These are phyloP conservation scores for Tokudaia tokunoshimensis DNA, from an alignment of 2,797 vertebrate genomes.

Conservation along the genomic window DNA sequence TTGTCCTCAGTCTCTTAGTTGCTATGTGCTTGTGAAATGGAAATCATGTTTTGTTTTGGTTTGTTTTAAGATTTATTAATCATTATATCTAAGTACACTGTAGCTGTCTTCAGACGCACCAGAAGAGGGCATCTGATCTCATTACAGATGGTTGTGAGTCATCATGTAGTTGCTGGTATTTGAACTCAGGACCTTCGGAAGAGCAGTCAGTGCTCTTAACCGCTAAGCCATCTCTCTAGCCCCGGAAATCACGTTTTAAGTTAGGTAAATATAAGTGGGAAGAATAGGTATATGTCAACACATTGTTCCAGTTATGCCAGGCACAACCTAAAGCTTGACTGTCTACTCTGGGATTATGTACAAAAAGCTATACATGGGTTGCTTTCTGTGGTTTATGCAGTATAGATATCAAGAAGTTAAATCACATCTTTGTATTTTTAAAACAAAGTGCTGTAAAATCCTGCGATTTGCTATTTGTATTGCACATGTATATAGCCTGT, in stretches of 20 bases:
- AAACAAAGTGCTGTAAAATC: constrained; percentile 40
- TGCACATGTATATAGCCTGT: background rate
- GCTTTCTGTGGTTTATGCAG: background rate
- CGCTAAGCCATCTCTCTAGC: too few species aligned
- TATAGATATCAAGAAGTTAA: constrained; percentile 39
- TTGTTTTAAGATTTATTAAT: too few species aligned
- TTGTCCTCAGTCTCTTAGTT: background rate
- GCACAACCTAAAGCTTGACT: background rate
- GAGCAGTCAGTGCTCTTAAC: too few species aligned
- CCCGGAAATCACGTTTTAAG: background rate
- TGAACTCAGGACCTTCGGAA: too few species aligned
- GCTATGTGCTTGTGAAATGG: background rate
- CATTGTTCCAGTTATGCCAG: constrained; percentile 1
- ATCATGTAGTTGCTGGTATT: too few species aligned
- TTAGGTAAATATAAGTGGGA: constrained; percentile 26
- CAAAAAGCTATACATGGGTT: constrained; percentile 41
- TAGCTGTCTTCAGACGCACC: too few species aligned
- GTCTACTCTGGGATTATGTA: background rate
- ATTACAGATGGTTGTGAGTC: too few species aligned
- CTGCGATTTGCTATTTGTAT: constrained; percentile 42
- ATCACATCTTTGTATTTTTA: constrained; percentile 47
- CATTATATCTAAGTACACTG: too few species aligned
- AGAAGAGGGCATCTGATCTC: too few species aligned
- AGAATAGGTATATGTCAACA: background rate
- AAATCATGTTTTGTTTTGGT: background rate